phyloP scores from a whole-genome alignment of 2,888 invertebrate species.

The Leptarthrus brevirostris region DNA sequence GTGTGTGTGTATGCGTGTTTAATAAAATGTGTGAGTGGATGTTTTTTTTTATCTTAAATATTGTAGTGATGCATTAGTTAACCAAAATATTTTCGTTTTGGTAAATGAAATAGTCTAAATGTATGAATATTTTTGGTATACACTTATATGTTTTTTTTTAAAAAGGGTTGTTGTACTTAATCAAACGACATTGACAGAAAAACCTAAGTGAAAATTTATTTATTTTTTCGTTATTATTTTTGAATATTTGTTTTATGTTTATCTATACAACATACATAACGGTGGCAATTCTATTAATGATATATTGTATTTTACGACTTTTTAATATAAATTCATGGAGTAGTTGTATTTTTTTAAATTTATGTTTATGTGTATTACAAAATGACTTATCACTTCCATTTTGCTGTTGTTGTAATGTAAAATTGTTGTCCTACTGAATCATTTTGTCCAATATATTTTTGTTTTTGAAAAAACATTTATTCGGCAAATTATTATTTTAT shows the following conservation, averaged over 20 bases:
- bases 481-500: not conserved
- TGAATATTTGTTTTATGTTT: not conserved
- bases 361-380: not conserved
- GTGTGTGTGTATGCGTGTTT: not conserved
- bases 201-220: too few relatives aligned
- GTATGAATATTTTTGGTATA: not conserved
- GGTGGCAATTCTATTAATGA: not conserved
- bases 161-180: not conserved
- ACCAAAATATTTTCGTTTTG: too few relatives aligned
- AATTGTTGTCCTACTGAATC: not conserved
- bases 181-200: not conserved
- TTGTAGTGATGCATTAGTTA: too few relatives aligned
- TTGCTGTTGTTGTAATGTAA: not conserved
- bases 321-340: not conserved
- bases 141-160: not conserved
- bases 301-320: not conserved
- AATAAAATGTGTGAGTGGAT: too few relatives aligned
- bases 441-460: too few relatives aligned
- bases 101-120: too few relatives aligned
- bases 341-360: not conserved
- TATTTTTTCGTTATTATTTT: too few relatives aligned
- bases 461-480: not conserved
- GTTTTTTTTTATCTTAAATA: too few relatives aligned
- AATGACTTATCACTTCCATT: not conserved
- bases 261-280: not conserved